Conservation (phyloP, 2,113 vertebrate genomes). For the Thamnophis sirtalis region DNA sequence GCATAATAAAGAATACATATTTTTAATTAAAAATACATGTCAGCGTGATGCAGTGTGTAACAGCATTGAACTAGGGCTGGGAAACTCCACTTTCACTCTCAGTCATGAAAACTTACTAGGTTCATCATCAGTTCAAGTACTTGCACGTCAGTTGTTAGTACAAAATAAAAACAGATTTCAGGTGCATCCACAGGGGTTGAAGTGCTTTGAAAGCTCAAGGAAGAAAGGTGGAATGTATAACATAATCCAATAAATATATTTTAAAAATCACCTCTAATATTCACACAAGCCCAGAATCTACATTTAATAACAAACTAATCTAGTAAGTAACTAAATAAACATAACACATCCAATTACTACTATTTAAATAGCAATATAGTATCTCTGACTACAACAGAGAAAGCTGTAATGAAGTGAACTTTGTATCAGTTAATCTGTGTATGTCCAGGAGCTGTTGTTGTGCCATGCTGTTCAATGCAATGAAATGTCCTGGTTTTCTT, state of each 20-base stretch:
- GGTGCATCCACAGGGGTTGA: neutral
- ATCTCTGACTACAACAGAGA: neutral
- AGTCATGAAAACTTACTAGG: neutral
- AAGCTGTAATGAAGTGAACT: neutral
- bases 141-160: neutral
- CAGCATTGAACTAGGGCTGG: neutral
- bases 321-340: neutral
- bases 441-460: neutral
- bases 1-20: neutral
- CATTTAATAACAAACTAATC: neutral
- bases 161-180: neutral
- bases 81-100: neutral
- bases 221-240: neutral
- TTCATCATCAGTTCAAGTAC: neutral
- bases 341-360: neutral
- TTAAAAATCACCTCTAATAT: neutral
- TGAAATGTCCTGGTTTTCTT: neutral
- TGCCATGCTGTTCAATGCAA: neutral
- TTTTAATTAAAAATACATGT: neutral
- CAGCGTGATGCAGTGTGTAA: neutral
- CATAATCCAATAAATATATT: neutral
- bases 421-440: neutral
- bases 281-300: neutral
- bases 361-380: neutral
- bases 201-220: neutral